These are phyloP conservation scores for Carterocephalus palaemon DNA, from an alignment of 2,888 invertebrate genomes.

Conservation along the genomic window DNA sequence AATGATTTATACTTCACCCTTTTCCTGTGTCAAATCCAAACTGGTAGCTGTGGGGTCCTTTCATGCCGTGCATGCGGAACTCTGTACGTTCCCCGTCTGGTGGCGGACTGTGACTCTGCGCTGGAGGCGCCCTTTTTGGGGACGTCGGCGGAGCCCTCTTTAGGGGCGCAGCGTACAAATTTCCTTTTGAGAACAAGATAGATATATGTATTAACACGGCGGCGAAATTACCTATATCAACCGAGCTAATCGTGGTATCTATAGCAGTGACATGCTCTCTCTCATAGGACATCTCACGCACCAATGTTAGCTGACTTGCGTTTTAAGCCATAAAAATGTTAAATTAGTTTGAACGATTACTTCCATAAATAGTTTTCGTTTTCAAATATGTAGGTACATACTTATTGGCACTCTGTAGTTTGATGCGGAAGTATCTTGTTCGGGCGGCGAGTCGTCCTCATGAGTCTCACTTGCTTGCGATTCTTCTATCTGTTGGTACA, in stretches of 20 bases:
- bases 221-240: no score
- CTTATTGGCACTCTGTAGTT: slow-evolving; percentile 59
- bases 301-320: no score
- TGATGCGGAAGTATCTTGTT: slow-evolving; percentile 65
- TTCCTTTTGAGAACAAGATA: slow-evolving; percentile 40
- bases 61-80: slow-evolving; percentile 90
- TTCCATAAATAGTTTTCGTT: no score
- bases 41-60: slow-evolving; percentile 89
- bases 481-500: slow-evolving; percentile 4
- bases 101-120: slow-evolving; percentile 41
- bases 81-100: slow-evolving; percentile 79
- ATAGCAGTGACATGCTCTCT: no score
- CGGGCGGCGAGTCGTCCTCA: slow-evolving; percentile 42
- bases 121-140: slow-evolving; percentile 35
- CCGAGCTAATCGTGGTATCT: no score
- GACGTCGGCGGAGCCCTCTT: slow-evolving; percentile 43
- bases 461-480: slow-evolving; percentile 20
- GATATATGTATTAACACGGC: no score
- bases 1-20: slow-evolving; percentile 77
- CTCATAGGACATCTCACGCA: no score
- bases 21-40: slow-evolving; percentile 91
- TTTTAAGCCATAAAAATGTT: no score
- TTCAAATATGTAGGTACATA: no score
- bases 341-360: no score
- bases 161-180: slow-evolving; percentile 45